A percentile compares a stretch with the other conserved stretches of the same genome.
phyloP scores from a whole-genome alignment of 2,113 vertebrate species.

The Coregonus clupeaformis region DNA sequence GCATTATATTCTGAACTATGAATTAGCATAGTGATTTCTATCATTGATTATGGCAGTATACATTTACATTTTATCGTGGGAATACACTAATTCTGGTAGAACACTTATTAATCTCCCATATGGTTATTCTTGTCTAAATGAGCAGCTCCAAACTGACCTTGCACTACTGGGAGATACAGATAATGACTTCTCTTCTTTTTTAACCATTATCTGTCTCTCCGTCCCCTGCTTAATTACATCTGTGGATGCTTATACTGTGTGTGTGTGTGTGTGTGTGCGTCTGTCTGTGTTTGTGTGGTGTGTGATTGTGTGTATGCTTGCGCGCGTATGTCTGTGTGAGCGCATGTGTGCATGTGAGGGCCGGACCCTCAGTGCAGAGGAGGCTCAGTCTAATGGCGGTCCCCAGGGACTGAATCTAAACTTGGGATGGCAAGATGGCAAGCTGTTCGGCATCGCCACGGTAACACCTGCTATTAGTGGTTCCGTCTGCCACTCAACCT shows the following conservation, averaged over 20 bases:
- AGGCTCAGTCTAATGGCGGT: conserved; percentile 45
- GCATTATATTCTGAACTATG: background rate
- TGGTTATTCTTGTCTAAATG: conserved; percentile 13
- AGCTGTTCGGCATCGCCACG: conserved; percentile 56
- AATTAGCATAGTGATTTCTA: background rate
- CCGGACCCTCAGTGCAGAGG: conserved; percentile 39
- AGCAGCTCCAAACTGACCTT: conserved; percentile 24
- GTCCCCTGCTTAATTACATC: conserved; percentile 47
- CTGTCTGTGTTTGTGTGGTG: background rate
- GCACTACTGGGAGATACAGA: conserved; percentile 15
- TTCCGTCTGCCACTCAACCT: conserved; percentile 56
- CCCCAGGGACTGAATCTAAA: conserved; percentile 49
- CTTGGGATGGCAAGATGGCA: conserved; percentile 46
- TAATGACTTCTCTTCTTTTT: conserved; percentile 14
- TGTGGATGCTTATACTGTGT: conserved; percentile 37
- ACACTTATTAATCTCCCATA: background rate
- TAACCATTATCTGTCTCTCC: conserved; percentile 28
- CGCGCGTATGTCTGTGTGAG: background rate
- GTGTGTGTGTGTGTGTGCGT: background rate
- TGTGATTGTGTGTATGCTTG: conserved; percentile 1
- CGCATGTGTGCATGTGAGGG: conserved; percentile 7
- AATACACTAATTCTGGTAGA: background rate
- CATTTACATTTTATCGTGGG: background rate
- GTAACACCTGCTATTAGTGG: conserved; percentile 59
- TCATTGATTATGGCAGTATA: background rate